phyloP scores from a whole-genome alignment of 2,797 vertebrate genomes.

The Brachymystax lenok region DNA sequence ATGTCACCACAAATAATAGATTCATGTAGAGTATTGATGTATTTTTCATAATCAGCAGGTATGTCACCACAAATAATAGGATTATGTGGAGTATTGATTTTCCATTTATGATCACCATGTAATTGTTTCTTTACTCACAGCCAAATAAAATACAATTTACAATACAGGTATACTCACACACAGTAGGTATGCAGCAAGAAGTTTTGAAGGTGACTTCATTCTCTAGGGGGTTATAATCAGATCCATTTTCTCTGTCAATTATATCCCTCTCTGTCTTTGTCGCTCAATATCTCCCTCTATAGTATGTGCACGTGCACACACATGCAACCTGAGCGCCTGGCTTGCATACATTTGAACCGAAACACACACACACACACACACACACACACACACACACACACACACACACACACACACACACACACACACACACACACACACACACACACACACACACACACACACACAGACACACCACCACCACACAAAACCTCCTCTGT shows the following conservation, averaged over 20 bases:
- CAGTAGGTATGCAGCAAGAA: background rate
- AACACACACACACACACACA: background rate
- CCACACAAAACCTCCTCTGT: background rate
- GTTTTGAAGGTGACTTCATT: background rate
- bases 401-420: slow-evolving; percentile 18
- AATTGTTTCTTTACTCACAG: background rate
- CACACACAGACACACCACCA: background rate
- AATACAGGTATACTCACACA: background rate
- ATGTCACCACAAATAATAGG: background rate
- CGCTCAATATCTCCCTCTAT: background rate
- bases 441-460: slow-evolving; percentile 9
- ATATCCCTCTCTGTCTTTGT: background rate
- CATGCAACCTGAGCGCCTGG: background rate
- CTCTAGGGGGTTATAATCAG: background rate
- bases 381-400: slow-evolving; percentile 6
- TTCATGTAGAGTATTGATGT: too few relatives aligned
- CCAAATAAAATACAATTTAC: background rate
- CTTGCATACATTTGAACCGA: too few relatives aligned
- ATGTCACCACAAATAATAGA: background rate
- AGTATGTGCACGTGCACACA: background rate
- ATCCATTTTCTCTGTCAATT: background rate
- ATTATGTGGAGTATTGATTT: background rate
- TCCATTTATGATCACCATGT: background rate
- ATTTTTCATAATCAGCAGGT: background rate
- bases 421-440: slow-evolving; percentile 20